Evolutionary conservation across 2,888 invertebrate genomes (phyloP).

Genomic region (Sarcophaga carnaria): DNA sequence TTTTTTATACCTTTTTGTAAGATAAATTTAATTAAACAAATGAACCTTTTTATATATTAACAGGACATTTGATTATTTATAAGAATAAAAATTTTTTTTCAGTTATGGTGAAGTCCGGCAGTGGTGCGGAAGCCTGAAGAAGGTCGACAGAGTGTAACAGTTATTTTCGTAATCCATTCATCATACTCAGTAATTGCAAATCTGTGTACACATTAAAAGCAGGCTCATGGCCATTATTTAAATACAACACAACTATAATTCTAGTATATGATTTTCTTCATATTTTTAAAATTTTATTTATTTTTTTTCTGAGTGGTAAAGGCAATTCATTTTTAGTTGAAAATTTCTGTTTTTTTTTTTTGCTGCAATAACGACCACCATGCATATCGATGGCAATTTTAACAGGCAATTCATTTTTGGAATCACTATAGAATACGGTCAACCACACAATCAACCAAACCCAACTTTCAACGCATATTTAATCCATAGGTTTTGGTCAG

Average conservation of each 20-base stretch:
- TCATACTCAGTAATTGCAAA: constrained; percentile 24
- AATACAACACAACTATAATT: background rate
- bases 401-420: constrained; percentile 38
- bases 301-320: background rate
- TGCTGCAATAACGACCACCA: constrained; percentile 7
- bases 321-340: constrained; percentile 32
- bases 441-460: constrained; percentile 45
- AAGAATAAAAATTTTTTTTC: too few species aligned
- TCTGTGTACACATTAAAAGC: constrained; percentile 44
- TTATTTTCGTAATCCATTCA: constrained; percentile 17
- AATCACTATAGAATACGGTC: constrained; percentile 45
- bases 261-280: too few species aligned
- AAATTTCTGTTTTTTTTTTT: constrained; percentile 38
- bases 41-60: too few species aligned
- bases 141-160: background rate
- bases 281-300: background rate
- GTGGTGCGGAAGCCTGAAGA: too few species aligned
- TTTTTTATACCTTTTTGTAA: too few species aligned
- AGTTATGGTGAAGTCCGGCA: too few species aligned
- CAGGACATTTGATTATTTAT: too few species aligned
- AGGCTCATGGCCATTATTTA: constrained; percentile 56
- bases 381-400: constrained; percentile 22
- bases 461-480: constrained; percentile 54
- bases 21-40: too few species aligned
- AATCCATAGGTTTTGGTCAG: constrained; percentile 27